Conservation (phyloP, 2,888 invertebrate genomes). For the Nudaria mundana region DNA sequence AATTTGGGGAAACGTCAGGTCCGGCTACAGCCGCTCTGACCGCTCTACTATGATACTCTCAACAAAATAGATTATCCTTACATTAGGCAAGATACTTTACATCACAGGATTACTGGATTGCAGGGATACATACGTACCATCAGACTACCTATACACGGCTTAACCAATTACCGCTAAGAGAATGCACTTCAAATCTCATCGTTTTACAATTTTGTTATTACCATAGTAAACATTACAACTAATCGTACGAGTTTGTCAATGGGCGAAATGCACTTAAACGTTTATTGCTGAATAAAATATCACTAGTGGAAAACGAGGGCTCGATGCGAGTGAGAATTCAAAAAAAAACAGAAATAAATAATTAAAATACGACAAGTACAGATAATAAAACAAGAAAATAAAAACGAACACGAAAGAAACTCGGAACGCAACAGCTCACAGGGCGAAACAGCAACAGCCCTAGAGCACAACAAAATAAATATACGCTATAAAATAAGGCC, state of each 20-base stretch:
- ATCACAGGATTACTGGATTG: slow-evolving; percentile 68
- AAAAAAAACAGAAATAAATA: slow-evolving; percentile 73
- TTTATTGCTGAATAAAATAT: slow-evolving; percentile 81
- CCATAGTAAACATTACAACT: slow-evolving; percentile 73
- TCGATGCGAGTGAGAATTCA: slow-evolving; percentile 69
- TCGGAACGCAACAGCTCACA: slow-evolving; percentile 71
- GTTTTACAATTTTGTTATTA: slow-evolving; percentile 73
- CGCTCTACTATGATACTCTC: slow-evolving; percentile 56
- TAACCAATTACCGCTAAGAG: slow-evolving; percentile 77
- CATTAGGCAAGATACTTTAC: slow-evolving; percentile 75
- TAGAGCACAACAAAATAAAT: slow-evolving; percentile 77
- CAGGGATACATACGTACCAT: slow-evolving; percentile 41
- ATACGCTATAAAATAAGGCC: slow-evolving; percentile 69
- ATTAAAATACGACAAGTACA: slow-evolving; percentile 66
- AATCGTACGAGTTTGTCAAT: slow-evolving; percentile 59
- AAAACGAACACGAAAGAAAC: slow-evolving; percentile 73
- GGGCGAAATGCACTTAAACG: slow-evolving; percentile 74
- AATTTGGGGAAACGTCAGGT: slow-evolving; percentile 82
- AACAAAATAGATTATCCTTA: slow-evolving; percentile 75
- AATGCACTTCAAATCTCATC: slow-evolving; percentile 80
- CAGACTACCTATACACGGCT: slow-evolving; percentile 77
- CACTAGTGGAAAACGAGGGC: slow-evolving; percentile 79
- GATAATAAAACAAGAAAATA: slow-evolving; percentile 66
- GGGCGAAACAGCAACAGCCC: slow-evolving; percentile 78
- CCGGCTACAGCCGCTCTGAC: slow-evolving; percentile 61